Conservation (phyloP, 35 echinoderm and acorn worm species). For the Ophiothrix spiculata region DNA sequence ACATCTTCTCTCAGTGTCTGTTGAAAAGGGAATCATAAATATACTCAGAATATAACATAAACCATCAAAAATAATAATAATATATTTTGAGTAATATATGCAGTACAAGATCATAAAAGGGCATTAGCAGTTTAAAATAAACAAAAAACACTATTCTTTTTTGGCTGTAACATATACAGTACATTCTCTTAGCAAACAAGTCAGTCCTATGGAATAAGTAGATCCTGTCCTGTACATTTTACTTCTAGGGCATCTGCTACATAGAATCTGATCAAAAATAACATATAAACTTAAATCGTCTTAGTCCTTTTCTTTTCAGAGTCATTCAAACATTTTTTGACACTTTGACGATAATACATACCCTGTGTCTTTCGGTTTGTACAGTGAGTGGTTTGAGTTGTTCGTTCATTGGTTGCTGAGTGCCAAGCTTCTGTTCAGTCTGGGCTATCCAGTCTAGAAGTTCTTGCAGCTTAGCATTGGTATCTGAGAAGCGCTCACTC, state of each 20-base stretch:
- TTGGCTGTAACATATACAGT: no score
- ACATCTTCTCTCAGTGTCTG: constrained; percentile 82
- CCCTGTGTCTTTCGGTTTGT: constrained; percentile 84
- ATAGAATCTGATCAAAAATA: not conserved
- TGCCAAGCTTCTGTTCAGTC: constrained; percentile 90
- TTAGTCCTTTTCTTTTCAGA: not conserved
- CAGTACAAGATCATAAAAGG: no score
- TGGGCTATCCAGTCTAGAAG: constrained; percentile 72
- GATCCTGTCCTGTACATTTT: not conserved
- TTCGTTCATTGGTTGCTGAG: constrained; percentile 91
- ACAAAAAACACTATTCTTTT: no score
- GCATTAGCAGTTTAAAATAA: no score
- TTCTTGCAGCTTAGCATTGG: constrained; percentile 36
- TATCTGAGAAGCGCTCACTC: constrained; percentile 59
- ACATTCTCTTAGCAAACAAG: no score
- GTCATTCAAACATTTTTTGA: not conserved
- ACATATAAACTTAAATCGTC: not conserved
- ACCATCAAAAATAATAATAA: no score
- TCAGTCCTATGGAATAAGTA: no score
- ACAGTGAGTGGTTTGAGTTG: constrained; percentile 72
- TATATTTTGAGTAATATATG: no score
- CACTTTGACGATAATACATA: constrained; percentile 17
- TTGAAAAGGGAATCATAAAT: not conserved
- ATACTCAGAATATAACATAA: no score
- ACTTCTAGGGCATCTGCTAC: not conserved